These are phyloP conservation scores for Zoanthus sociatus DNA, from an alignment of 92 coral and sea anemone species.

Conservation along the genomic window DNA sequence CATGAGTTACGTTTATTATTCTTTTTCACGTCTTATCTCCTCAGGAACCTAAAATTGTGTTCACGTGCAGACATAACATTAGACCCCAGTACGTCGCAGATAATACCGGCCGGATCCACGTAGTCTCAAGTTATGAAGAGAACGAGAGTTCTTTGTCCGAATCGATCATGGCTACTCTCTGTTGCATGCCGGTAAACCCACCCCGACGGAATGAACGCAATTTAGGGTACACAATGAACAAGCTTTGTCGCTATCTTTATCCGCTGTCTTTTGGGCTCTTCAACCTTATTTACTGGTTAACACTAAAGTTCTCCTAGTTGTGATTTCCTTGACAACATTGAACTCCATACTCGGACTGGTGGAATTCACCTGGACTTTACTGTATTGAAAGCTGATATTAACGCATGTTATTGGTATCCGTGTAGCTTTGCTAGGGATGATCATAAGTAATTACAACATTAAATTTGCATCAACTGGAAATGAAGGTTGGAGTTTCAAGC, in stretches of 20 bases:
- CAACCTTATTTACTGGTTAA: constrained; percentile 59
- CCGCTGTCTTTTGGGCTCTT: constrained; percentile 52
- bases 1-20: background rate
- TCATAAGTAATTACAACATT: too few species aligned
- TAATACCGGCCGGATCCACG: constrained; percentile 77
- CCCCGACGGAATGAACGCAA: background rate
- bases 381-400: too few species aligned
- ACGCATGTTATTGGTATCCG: too few species aligned
- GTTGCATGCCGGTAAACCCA: constrained; percentile 18
- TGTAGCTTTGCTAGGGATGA: too few species aligned
- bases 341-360: background rate
- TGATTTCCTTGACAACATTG: background rate
- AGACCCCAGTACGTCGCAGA: constrained; percentile 90
- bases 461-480: too few species aligned
- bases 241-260: constrained; percentile 52
- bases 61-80: constrained; percentile 79
- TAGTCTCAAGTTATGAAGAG: constrained; percentile 76
- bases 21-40: background rate
- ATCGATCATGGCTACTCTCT: background rate
- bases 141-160: constrained; percentile 29
- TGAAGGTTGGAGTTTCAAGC: too few species aligned
- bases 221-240: constrained; percentile 48
- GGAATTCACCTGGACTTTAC: background rate
- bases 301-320: background rate
- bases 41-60: constrained; percentile 70